Base-by-base conservation (phyloP, 1,140 invertebrate genomes). In the Pogonus chalceus region DNA sequence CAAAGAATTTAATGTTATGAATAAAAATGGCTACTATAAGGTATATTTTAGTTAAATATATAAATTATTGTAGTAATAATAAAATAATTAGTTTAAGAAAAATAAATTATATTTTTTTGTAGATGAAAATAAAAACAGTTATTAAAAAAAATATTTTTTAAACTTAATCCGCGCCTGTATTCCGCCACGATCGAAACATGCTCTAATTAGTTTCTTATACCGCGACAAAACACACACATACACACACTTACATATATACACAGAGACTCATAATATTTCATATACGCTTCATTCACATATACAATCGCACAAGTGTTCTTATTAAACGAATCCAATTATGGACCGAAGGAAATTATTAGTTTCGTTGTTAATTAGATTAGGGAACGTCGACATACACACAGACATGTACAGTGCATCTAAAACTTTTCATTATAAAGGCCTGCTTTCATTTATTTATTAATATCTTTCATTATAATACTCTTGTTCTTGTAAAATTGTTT, bases 261-360 rank as follows among this genome's bases (percentile, higher is more conserved):
- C 4, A 52, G n/a, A 37, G n/a, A 35, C 12, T 10, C 23, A 50
- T 23, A 50, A 14, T 10, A 22, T 10, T 53, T 49, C 20, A 37
- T n/a, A n/a, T n/a, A n/a, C n/a, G n/a, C n/a, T n/a, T 49, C 22
- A 53, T 53, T 49, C 22, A 53, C 47, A 53, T 53, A 43, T 53
- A 53, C 47, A 53, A 49, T 20, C 35, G 24, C 10, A 20, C 23
- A 23, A 18, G 23, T 49, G 22, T 43, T 43, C 37, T 43, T 43
- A 43, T 43, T 43, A 43, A 43, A 43, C 37, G 37, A 43, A 43
- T 43, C 37, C 37, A 43, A 43, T 43, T 43, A 43, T 18, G 37
- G 37, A 43, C 9, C 18, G 18, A 43, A 43, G 37, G 37, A 43
- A 43, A 43, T 43, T 43, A 43, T 43, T 43, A 43, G 37, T 43